Conservation (phyloP, 2,797 vertebrate genomes). For the Phrynocephalus forsythii region DNA sequence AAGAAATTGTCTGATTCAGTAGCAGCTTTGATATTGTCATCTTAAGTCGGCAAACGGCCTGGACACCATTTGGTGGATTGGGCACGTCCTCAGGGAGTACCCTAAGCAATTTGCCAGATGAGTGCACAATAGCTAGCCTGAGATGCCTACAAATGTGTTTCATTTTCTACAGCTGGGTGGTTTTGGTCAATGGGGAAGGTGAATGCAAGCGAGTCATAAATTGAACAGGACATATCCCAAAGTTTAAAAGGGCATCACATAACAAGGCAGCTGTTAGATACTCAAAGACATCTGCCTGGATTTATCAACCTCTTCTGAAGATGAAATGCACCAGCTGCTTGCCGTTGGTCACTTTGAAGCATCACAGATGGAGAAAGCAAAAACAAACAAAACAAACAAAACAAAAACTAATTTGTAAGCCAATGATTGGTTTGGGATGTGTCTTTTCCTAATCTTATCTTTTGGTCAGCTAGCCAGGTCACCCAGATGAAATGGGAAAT, state of each 20-base stretch:
- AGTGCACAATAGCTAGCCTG: not conserved
- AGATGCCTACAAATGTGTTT: not conserved
- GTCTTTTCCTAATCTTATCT: not conserved
- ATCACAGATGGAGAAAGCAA: not conserved
- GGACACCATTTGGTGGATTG: not conserved
- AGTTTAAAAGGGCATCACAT: conserved; percentile 24
- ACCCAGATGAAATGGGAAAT: too few relatives aligned
- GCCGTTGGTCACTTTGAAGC: conserved; percentile 11
- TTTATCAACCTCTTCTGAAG: not conserved
- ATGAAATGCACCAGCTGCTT: conserved; percentile 14
- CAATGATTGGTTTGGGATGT: not conserved
- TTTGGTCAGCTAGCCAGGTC: too few relatives aligned
- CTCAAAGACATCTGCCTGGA: not conserved
- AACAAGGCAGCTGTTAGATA: conserved; percentile 21
- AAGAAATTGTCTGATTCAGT: not conserved
- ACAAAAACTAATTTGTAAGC: not conserved
- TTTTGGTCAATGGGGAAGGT: not conserved
- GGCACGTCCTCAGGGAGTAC: not conserved
- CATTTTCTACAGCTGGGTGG: not conserved
- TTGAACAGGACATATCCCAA: conserved; percentile 27
- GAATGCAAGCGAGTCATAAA: conserved; percentile 11
- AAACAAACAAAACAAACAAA: too few relatives aligned
- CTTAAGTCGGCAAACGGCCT: not conserved
- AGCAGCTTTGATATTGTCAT: not conserved
- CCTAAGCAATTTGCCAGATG: conserved; percentile 22